phyloP scores from a whole-genome alignment of 2,797 vertebrate genomes.

The Tauraco hartlaubi region DNA sequence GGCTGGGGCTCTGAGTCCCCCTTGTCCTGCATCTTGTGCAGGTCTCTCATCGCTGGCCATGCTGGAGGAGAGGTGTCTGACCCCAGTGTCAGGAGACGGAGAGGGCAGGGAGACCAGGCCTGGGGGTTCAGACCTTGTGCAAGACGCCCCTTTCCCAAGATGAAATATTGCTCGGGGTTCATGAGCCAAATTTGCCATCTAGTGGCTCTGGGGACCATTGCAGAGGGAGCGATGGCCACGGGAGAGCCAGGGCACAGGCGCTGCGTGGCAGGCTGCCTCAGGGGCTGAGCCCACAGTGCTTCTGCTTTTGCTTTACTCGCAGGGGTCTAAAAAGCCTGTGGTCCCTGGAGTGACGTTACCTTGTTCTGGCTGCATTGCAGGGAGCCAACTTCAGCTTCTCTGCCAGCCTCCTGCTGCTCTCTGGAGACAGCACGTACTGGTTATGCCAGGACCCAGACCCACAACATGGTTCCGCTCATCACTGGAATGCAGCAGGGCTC shows the following conservation, averaged over 20 bases:
- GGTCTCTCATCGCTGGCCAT: not conserved
- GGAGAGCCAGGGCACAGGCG: not conserved
- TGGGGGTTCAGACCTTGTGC: fast-evolving
- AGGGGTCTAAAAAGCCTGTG: not conserved
- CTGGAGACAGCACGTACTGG: not conserved
- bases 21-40: not conserved
- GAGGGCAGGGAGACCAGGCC: not conserved
- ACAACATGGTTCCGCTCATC: fast-evolving
- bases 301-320: not conserved
- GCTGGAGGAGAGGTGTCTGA: not conserved
- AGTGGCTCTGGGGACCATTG: conserved; percentile 57
- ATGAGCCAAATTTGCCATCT: conserved; percentile 65
- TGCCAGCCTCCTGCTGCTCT: not conserved
- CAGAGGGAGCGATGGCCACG: not conserved
- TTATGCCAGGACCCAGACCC: not conserved
- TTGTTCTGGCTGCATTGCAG: not conserved
- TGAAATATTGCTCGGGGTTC: not conserved
- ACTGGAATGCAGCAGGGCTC: not conserved
- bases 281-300: not conserved
- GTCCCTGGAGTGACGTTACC: not conserved
- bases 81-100: fast-evolving
- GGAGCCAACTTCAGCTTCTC: not conserved
- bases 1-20: not conserved
- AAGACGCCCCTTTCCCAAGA: not conserved
- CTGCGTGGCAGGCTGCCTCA: fast-evolving